Evolutionary conservation across 2,797 vertebrate species (phyloP), one percentile per base, ranked within the genome.

Genomic region (Thamnophis elegans): DNA sequence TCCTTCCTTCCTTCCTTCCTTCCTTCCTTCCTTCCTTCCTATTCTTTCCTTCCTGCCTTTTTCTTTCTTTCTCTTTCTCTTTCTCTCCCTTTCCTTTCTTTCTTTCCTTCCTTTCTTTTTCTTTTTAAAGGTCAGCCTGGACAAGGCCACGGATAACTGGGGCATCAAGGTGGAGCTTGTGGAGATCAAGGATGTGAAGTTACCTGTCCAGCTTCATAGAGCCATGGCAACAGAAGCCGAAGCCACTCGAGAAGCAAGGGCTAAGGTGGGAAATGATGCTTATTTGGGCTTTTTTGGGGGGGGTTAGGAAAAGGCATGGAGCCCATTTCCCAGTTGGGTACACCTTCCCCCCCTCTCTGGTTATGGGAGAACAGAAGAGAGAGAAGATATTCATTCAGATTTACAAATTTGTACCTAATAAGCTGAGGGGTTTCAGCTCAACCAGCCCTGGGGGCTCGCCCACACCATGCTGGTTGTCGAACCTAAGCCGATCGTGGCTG

Each of bases 181-280:
- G 97, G 99, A 99, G 96, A 99, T 99, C 93, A 99, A 99, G 96
- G 99, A 99, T 0, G 98, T 99, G 95, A 99, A 99, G 92, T 97
- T 99, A 12, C 99, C 99, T 0, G 58, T 97, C 10, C 99, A 99
- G 98, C 98, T 99, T 36, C 99, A 99, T 98, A 98, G 99, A 93
- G 99, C 99, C 1, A 99, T 99, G 99, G 99, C 99, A 0, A 99
- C 99, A 0, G 99, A 99, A 94, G 99, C 99, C 0, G 99, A 99
- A 97, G 99, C 99, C 1, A 95, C 97, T 47, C 98, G 99, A 0
- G 99, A 99, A 96, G 99, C 99, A 0, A 98, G 98, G 94, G 99
- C 99, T 91, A 99, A 99, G 98, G 99, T 99, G 95, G 85, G 16
- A 53, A 42, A 47, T 5, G n/a, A 42, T 28, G 60, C 4, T 0